Evolutionary conservation across 2,113 vertebrate genomes (phyloP).

Genomic region (Xerus inauris): DNA sequence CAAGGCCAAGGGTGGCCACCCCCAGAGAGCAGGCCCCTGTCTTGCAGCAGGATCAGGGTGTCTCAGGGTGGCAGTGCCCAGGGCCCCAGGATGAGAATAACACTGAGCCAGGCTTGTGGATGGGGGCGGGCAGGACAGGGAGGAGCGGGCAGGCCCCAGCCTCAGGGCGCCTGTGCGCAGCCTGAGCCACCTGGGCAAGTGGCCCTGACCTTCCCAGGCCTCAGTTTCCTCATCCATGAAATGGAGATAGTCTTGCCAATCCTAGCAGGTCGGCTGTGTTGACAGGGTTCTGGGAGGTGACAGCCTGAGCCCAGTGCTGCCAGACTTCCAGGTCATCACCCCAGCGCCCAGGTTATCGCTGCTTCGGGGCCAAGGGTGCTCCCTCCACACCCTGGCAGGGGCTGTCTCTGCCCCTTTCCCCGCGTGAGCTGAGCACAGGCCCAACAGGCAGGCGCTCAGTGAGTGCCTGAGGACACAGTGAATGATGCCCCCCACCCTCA

Average conservation of each 20-base stretch:
- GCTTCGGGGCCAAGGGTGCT: neutral
- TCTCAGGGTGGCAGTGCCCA: neutral
- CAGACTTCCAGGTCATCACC: neutral
- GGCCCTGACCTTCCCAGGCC: neutral
- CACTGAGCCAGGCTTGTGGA: neutral
- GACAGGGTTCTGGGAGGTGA: neutral
- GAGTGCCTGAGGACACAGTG: neutral
- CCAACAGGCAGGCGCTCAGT: neutral
- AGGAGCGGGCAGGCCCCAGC: neutral
- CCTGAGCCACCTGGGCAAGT: neutral
- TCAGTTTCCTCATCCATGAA: neutral
- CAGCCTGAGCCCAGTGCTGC: neutral
- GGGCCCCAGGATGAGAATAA: neutral
- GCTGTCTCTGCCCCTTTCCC: neutral
- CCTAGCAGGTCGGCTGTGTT: neutral
- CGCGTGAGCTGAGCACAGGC: neutral
- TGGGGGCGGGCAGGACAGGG: fast-evolving
- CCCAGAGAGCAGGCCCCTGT: neutral
- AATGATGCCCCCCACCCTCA: neutral
- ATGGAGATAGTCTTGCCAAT: neutral
- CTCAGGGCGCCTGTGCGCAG: neutral
- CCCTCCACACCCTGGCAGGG: neutral
- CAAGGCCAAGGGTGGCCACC: neutral
- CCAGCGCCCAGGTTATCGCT: no score
- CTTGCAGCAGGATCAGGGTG: slow-evolving; percentile 21